phyloP scores from a whole-genome alignment of 1,140 invertebrate genomes.

The roundworm (Caenorhabditis elegans) region WBcel235 BX284603.4:9888501-9889000 shows the following conservation, averaged over 20 bases:
- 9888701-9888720: conserved; percentile 44
- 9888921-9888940: conserved; percentile 55
- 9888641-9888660: conserved; percentile 54
- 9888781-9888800: conserved; percentile 55
- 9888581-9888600: conserved; percentile 67
- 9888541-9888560: conserved; percentile 80
- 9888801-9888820: conserved; percentile 42
- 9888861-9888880: conserved; percentile 54
- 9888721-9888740: conserved; percentile 50
- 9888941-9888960: conserved; percentile 52
- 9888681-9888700: conserved; percentile 48
- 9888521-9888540: conserved; percentile 74
- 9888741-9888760: conserved; percentile 49
- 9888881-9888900: conserved; percentile 48
- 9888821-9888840: conserved; percentile 52
- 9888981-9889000: conserved; percentile 97
- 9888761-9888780: conserved; percentile 57
- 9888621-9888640: conserved; percentile 52
- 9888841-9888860: conserved; percentile 48
- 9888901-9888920: conserved; percentile 55
- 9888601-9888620: background rate
- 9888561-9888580: conserved; percentile 78
- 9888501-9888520: conserved; percentile 67
- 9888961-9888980: conserved; percentile 44
- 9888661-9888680: conserved; percentile 56